phyloP scores from a whole-genome alignment of 2,888 invertebrate species.

The Diarsia dahlii region DNA sequence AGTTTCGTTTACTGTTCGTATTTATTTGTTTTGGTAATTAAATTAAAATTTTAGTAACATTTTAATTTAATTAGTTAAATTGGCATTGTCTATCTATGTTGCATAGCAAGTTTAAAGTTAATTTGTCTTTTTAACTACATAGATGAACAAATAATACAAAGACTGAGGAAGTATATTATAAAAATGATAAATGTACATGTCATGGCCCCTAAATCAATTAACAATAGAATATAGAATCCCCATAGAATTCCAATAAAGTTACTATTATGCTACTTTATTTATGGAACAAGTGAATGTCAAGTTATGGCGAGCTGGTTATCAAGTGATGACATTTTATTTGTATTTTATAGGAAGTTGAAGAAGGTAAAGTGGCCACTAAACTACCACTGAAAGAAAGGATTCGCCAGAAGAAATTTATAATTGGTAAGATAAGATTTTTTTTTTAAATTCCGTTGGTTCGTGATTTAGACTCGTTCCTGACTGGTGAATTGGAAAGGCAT shows the following conservation, averaged over 20 bases:
- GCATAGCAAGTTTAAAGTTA: constrained; percentile 13
- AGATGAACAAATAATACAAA: neutral
- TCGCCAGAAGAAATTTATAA: constrained; percentile 92
- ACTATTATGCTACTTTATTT: neutral
- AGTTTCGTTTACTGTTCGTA: too few species aligned
- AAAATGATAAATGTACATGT: neutral
- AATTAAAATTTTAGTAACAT: too few species aligned
- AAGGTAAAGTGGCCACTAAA: constrained; percentile 89
- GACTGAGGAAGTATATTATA: neutral
- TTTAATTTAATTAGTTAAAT: constrained; percentile 14
- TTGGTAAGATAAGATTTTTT: constrained; percentile 88
- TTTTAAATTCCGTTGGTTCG: too few species aligned
- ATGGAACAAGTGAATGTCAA: neutral
- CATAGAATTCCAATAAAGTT: neutral
- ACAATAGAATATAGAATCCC: constrained; percentile 1
- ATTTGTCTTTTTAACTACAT: neutral
- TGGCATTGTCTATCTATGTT: constrained; percentile 13
- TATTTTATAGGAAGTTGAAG: constrained; percentile 87
- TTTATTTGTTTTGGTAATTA: too few species aligned
- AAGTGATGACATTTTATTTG: constrained; percentile 3
- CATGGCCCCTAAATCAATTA: neutral
- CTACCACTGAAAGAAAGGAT: constrained; percentile 91
- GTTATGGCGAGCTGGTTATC: neutral
- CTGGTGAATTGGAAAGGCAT: too few species aligned
- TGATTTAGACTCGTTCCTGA: too few species aligned